Evolutionary conservation across 1,140 invertebrate species (phyloP), one percentile per base, ranked within the genome.

Genomic region (Lordiphosa stackelbergi): DNA sequence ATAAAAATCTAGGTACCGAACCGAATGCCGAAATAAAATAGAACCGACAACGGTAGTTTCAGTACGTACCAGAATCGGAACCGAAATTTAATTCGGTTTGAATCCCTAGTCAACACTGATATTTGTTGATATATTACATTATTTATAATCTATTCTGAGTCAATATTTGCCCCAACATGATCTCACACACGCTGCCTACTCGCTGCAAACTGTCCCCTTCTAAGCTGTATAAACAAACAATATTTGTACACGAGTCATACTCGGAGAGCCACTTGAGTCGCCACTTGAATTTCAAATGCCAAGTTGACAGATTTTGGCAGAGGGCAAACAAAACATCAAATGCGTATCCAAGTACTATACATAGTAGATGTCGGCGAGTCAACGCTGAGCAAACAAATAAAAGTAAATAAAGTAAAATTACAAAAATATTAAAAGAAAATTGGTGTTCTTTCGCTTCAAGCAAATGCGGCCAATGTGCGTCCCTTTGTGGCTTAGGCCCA

Each of bases 381-480:
- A 81, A 75, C 42, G 75, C 75, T 83, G 66, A 68, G 64, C 77
- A 79, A 79, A 79, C 71, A 79, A 75, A 81, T 12, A 66, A 83
- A 75, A 81, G 75, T 81, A 75, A 79, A 75, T 79, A 79, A 73
- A 69, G 38, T 57, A 63, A 81, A 74, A 83, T 81, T 81, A 79
- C 75, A 57, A 59, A 81, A 81, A 63, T 58, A 69, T 74, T 63
- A 65, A 75, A 66, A 48, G 51, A 71, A 59, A 70, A 79, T 78
- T 79, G 78, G 74, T 69, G 19, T 22, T 42, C 22, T 40, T 46
- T 24, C 22, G 11, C 11, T 9, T 4, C 8, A 10, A 41, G 42
- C 56, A 56, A 56, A 56, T 37, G 47, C 28, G 28, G 13, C 13
- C 49, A 72, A 52, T 37, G 37, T 53, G 49, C 35, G 22, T 34